These are phyloP conservation scores for Agonopterix arenella DNA, from an alignment of 2,888 invertebrate genomes.

Conservation along the genomic window DNA sequence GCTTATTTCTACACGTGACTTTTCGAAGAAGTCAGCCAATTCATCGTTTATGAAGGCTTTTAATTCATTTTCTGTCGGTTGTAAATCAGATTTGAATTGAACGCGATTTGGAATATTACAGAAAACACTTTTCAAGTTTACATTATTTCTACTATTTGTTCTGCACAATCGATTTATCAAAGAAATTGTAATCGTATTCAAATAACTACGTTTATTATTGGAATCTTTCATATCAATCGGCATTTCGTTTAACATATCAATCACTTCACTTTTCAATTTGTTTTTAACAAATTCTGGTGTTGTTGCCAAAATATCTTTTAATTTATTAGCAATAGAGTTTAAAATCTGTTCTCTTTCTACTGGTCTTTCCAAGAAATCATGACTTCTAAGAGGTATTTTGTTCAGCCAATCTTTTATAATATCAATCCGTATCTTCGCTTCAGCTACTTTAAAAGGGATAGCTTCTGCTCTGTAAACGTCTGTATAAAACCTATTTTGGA, in stretches of 20 bases:
- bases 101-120: neutral
- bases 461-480: constrained; percentile 14
- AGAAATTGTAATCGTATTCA: constrained; percentile 28
- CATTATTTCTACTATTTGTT: too few species aligned
- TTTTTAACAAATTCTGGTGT: constrained; percentile 15
- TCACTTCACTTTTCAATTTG: constrained; percentile 22
- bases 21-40: constrained; percentile 23
- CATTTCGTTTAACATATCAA: constrained; percentile 28
- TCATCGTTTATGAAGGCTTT: constrained; percentile 25
- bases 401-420: constrained; percentile 34
- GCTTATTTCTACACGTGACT: constrained; percentile 18
- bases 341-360: constrained; percentile 21
- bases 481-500: neutral
- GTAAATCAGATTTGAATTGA: constrained; percentile 13
- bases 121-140: constrained; percentile 12
- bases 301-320: constrained; percentile 19
- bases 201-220: constrained; percentile 21
- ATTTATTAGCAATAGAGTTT: constrained; percentile 18
- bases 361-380: constrained; percentile 16
- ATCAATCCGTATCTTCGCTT: constrained; percentile 8
- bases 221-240: constrained; percentile 22
- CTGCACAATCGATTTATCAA: constrained; percentile 16
- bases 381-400: constrained; percentile 24
- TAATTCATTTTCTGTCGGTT: constrained; percentile 29
- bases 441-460: constrained; percentile 1